Evolutionary conservation across 2,888 invertebrate genomes (phyloP).

Genomic region (Lumbricus terrestris): DNA sequence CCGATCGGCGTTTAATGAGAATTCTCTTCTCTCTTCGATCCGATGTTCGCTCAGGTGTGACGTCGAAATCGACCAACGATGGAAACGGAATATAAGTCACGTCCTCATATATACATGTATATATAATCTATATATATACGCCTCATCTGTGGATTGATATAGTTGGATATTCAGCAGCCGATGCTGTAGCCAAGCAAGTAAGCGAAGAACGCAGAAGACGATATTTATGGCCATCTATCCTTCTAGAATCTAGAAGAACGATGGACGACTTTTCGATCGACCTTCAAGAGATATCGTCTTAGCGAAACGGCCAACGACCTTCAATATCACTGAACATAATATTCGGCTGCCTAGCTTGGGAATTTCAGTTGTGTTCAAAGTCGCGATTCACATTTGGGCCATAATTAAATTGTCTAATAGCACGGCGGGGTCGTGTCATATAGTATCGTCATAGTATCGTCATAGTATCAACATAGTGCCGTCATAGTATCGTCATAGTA

Average conservation of each 20-base stretch:
- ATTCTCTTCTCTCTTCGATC: background rate
- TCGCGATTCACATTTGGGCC: no score
- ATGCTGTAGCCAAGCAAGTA: background rate
- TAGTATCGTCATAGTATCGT: no score
- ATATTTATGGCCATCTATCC: background rate
- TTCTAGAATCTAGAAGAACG: background rate
- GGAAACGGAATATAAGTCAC: background rate
- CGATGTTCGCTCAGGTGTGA: background rate
- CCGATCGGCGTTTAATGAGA: slow-evolving; percentile 1
- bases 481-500: no score
- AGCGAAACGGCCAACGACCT: background rate
- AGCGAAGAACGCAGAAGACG: no score
- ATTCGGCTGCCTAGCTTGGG: background rate
- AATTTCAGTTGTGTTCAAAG: background rate
- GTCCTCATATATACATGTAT: background rate
- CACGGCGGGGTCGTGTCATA: no score
- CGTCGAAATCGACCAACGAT: background rate
- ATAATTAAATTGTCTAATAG: no score
- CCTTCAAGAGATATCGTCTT: background rate
- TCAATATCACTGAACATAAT: background rate
- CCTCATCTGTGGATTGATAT: background rate
- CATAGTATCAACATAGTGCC: no score
- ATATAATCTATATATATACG: background rate
- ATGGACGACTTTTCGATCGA: background rate
- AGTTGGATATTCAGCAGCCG: background rate